Conservation (phyloP, 2,113 vertebrate species). For the Solenodon paradoxus region DNA sequence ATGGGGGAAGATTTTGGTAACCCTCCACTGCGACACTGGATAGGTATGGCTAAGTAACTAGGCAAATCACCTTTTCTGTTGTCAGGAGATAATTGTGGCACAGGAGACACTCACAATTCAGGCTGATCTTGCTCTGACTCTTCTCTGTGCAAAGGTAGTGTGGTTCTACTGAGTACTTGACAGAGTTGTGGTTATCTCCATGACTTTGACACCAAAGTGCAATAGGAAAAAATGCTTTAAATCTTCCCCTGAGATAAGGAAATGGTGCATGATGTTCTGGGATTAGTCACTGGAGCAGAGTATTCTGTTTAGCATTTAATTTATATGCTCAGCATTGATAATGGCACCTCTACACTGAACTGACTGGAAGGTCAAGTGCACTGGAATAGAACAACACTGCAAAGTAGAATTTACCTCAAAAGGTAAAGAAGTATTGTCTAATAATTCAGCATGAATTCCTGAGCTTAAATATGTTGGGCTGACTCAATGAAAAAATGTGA, state of each 20-base stretch:
- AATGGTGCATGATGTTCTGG: background rate
- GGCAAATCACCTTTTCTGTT: background rate
- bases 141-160: background rate
- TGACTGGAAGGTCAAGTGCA: background rate
- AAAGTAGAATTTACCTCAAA: background rate
- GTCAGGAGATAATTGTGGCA: background rate
- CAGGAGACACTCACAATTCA: background rate
- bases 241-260: background rate
- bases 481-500: background rate
- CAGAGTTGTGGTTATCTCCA: background rate
- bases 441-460: background rate
- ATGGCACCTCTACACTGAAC: background rate
- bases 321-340: background rate
- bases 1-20: too few relatives aligned
- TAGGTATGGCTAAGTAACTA: background rate
- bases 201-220: background rate
- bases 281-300: background rate
- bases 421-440: background rate
- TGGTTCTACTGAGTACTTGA: background rate
- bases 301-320: background rate
- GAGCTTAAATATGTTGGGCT: background rate
- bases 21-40: background rate
- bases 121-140: background rate
- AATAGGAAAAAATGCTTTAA: background rate
- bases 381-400: background rate